These are phyloP conservation scores for Cyprinodon diabolis DNA, from an alignment of 2,797 vertebrate genomes.

Conservation along the genomic window DNA sequence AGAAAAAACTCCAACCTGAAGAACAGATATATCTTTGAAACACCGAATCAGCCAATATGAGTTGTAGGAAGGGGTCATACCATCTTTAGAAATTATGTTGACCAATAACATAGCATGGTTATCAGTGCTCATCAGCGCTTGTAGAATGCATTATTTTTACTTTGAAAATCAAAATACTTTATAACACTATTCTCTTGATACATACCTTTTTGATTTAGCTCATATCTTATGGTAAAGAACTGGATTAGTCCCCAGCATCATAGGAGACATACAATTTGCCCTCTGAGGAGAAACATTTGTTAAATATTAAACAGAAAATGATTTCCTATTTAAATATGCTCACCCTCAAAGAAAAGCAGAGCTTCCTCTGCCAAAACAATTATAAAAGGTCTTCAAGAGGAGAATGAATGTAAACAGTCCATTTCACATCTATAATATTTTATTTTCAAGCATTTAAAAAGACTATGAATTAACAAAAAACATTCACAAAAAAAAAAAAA, in stretches of 20 bases:
- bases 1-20: background rate
- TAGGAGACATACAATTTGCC: too few relatives aligned
- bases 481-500: conserved; percentile 6
- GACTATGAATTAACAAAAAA: conserved; percentile 19
- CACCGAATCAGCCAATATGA: background rate
- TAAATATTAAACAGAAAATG: background rate
- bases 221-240: background rate
- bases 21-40: background rate
- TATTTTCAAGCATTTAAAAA: conserved; percentile 48
- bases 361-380: conserved; percentile 44
- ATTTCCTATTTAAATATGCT: background rate
- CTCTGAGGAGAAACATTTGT: background rate
- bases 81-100: background rate
- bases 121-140: background rate
- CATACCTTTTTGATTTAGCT: background rate
- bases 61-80: background rate
- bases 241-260: too few relatives aligned
- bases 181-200: background rate
- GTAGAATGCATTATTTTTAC: too few relatives aligned
- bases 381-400: conserved; percentile 58
- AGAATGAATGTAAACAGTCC: conserved; percentile 30
- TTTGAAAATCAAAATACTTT: background rate
- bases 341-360: background rate
- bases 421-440: conserved; percentile 40
- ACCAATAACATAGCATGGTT: background rate